Base-by-base conservation (phyloP, 2,113 vertebrate species). In the Brachyistius frenatus region DNA sequence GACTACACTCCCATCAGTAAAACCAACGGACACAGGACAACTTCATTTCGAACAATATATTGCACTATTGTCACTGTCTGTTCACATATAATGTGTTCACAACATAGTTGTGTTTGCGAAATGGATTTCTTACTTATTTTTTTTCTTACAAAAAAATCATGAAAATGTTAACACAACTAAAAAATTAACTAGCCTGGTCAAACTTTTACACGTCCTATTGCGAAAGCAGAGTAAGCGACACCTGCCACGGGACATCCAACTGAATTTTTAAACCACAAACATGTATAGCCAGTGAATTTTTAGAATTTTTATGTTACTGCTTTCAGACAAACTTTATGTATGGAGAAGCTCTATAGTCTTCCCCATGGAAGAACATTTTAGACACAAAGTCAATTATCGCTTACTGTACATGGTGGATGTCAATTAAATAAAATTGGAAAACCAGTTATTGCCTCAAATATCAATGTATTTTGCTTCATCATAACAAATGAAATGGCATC, bases 1-100 rank as follows among this genome's bases (percentile, higher is more conserved):
- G 91, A 86, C 58, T 67, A 61, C 13, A 37, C 67, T 91, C 91
- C 91, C 86, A 47, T 90, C 87, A 90, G 76, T 78, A 87, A 80
- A 80, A 93, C 92, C 91, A 94, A 93, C 88, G 73, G 67, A 93
- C 88, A 93, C 93, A 77, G 88, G 78, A 93, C 93, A 94, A 93
- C 92, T 91, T 94, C 91, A 91, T 88, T 76, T 79, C 16, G 13
- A 90, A 93, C 88, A 86, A 87, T 86, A 92, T 94, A 95, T 94
- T 95, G 94, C 94, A 95, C 93, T 91, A 89, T 94, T 87, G 93
- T 94, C 93, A 93, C 93, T 94, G 94, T 94, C 94, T 95, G 94
- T 80, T 94, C 88, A 92, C 91, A 87, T 88, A 75, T 72, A 86
- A 81, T 91, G 87, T 90, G 79, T 78, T 85, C 91, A 90, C 92